Evolutionary conservation across 2,797 vertebrate genomes (phyloP).

Genomic region (Xenentodon cancila): DNA sequence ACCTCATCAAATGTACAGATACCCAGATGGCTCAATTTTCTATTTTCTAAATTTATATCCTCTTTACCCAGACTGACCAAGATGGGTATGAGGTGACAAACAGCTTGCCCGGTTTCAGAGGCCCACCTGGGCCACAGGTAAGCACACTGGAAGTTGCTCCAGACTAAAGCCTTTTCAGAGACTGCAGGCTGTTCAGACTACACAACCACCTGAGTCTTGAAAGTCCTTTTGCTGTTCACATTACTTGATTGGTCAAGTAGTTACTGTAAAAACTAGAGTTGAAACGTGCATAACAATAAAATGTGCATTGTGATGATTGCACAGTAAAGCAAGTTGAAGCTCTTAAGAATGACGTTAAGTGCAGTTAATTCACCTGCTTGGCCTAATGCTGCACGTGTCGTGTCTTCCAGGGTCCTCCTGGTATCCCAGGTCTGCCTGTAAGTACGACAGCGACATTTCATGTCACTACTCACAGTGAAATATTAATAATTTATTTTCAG

Average conservation of each 20-base stretch:
- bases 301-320: too few species aligned
- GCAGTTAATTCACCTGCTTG: too few species aligned
- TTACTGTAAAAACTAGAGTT: too few species aligned
- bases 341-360: too few species aligned
- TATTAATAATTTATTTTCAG: too few species aligned
- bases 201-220: too few species aligned
- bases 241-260: not conserved
- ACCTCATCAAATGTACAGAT: too few species aligned
- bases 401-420: conserved; percentile 82
- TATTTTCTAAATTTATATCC: not conserved
- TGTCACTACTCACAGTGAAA: not conserved
- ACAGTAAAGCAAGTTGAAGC: too few species aligned
- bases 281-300: too few species aligned
- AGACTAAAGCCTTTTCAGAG: too few species aligned
- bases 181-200: too few species aligned
- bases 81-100: conserved; percentile 68
- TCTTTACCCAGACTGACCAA: conserved; percentile 73
- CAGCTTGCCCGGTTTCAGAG: conserved; percentile 61
- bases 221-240: not conserved
- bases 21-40: not conserved
- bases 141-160: not conserved
- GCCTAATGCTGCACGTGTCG: conserved; percentile 6
- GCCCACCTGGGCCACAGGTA: conserved; percentile 86
- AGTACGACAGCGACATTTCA: conserved; percentile 25
- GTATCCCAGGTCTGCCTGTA: conserved; percentile 81